Evolutionary conservation across 2,888 invertebrate species (phyloP).

Genomic region (Molorchus minor): DNA sequence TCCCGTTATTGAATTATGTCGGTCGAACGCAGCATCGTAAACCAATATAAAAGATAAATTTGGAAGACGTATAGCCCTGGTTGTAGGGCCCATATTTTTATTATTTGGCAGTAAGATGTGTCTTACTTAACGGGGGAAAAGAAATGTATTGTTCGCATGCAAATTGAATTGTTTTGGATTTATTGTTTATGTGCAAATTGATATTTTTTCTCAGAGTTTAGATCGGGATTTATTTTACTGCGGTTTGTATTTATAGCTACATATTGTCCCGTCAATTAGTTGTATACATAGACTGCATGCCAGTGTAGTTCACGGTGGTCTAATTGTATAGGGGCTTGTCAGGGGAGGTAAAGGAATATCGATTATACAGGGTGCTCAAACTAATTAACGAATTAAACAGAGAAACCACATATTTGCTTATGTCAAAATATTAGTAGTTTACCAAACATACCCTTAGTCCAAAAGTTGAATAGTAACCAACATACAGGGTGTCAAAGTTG

Average conservation of each 20-base stretch:
- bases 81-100: constrained; percentile 50
- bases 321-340: too few relatives aligned
- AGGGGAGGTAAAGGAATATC: too few relatives aligned
- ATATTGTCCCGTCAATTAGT: constrained; percentile 28
- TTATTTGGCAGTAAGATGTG: constrained; percentile 53
- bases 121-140: constrained; percentile 51
- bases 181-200: constrained; percentile 51
- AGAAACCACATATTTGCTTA: too few relatives aligned
- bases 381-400: too few relatives aligned
- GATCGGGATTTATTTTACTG: constrained; percentile 38
- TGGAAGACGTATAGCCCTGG: constrained; percentile 48
- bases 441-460: too few relatives aligned
- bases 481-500: too few relatives aligned
- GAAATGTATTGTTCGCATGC: constrained; percentile 53
- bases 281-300: too few relatives aligned
- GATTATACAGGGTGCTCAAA: too few relatives aligned
- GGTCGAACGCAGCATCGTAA: constrained; percentile 52
- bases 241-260: constrained; percentile 37
- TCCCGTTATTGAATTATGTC: constrained; percentile 38
- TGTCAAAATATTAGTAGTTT: too few relatives aligned
- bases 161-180: constrained; percentile 56
- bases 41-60: constrained; percentile 56
- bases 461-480: too few relatives aligned
- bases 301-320: too few relatives aligned
- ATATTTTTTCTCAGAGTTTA: constrained; percentile 32